Percentiles rank a stretch among this genome's conserved stretches.
Conservation (phyloP, 2,888 invertebrate species). For the Acleris literana region DNA sequence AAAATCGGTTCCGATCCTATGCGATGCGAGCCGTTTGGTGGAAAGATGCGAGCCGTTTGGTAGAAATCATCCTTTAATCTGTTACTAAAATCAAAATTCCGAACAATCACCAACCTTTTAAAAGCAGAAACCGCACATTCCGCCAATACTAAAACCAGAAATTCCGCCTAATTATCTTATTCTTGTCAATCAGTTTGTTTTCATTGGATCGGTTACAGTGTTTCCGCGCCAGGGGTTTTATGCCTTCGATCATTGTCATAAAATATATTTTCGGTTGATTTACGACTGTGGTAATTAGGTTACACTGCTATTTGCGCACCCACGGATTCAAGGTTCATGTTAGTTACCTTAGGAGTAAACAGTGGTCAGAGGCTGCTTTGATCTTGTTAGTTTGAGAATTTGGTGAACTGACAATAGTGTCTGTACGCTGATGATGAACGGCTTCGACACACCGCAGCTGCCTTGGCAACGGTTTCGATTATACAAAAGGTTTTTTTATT, state of each 20-base stretch:
- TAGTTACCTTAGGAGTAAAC: slow-evolving; percentile 15
- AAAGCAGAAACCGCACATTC: background rate
- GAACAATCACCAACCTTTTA: slow-evolving; percentile 1
- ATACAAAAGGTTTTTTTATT: too few species aligned
- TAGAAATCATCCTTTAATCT: too few species aligned
- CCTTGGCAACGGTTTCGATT: too few species aligned
- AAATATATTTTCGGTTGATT: slow-evolving; percentile 36
- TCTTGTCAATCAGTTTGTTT: slow-evolving; percentile 34
- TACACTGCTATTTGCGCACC: slow-evolving; percentile 23
- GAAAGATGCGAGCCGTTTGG: too few species aligned
- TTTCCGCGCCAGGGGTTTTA: slow-evolving; percentile 19
- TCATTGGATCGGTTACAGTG: slow-evolving; percentile 27
- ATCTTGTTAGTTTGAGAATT: background rate
- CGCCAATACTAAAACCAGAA: background rate
- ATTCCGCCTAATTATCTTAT: slow-evolving; percentile 27
- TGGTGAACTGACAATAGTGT: too few species aligned
- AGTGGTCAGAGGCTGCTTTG: background rate
- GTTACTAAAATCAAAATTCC: background rate
- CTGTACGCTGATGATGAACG: too few species aligned
- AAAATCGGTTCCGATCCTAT: too few species aligned
- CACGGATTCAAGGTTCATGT: slow-evolving; percentile 18
- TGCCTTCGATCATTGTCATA: slow-evolving; percentile 27
- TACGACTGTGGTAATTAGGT: slow-evolving; percentile 33
- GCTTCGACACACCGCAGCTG: too few species aligned
- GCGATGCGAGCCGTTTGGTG: too few species aligned